Evolutionary conservation across 2,888 invertebrate species (phyloP), one percentile per base, ranked within the genome.

Genomic region (Oscheius myriophilus): DNA sequence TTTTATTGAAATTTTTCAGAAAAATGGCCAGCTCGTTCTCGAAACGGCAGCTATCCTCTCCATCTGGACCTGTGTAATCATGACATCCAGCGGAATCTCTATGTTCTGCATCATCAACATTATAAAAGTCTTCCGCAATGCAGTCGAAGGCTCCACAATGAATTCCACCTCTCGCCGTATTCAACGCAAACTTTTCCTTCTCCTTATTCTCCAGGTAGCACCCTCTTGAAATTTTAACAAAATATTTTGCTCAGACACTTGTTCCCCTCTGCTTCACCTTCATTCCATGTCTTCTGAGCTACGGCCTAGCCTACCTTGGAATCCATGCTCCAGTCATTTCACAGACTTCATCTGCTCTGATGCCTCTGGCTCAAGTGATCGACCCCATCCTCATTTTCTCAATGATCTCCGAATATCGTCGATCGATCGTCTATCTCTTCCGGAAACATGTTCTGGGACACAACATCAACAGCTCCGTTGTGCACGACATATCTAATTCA

Each of bases 261-360:
- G 54, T 54, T 16, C 54, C 54, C 26, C n/a, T 54, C 41, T 11
- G n/a, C 54, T 54, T 23, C 14, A 63, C 52, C 18, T 63, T 52
- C 18, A 42, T 25, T 23, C 63, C 63, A 12, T n/a, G 33, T 43
- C 25, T 54, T 21, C 25, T 52, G 41, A 53, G 53, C 21, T 63
- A 63, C 53, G 41, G n/a, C 45, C 52, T 63, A 9, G 63, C 63
- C 23, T 42, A 52, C 33, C 18, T 63, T 2, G 33, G 61, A n/a
- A 61, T 39, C 18, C 49, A 61, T 33, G 61, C 46, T 25, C 61
- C 61, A 16, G 3, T 61, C 33, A 46, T 61, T 46, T 61, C 61
- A 2, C 61, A 61, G 49, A 39, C 46, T 12, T 61, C 49, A 1
- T 25, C 61, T 9, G 61, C 61, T 14, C 57, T 49, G 2, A 49